Evolutionary conservation across 2,113 vertebrate species (phyloP).

Genomic region (Pomatorhinus ruficollis): DNA sequence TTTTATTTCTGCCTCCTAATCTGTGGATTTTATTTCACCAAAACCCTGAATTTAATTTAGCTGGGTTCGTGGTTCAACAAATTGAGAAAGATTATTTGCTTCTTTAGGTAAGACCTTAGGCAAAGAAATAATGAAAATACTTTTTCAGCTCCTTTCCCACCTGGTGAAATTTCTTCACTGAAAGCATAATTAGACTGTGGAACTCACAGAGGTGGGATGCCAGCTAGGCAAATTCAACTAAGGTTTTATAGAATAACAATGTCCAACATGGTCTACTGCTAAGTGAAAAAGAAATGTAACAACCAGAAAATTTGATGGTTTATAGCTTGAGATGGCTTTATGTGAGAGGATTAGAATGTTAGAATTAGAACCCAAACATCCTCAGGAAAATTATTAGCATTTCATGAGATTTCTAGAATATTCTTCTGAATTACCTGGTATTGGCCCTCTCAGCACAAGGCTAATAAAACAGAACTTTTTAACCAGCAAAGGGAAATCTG

Average conservation of each 20-base stretch:
- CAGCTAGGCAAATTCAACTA: neutral
- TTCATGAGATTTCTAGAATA: neutral
- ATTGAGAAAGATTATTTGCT: neutral
- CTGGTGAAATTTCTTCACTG: neutral
- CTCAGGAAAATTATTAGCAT: neutral
- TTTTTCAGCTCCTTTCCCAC: neutral
- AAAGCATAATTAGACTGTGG: neutral
- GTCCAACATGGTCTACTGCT: neutral
- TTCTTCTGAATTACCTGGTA: neutral
- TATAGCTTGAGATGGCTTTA: neutral
- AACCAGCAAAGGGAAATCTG: neutral
- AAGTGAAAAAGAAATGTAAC: neutral
- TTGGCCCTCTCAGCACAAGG: neutral
- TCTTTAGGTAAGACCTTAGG: neutral
- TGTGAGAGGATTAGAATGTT: neutral
- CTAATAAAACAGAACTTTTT: neutral
- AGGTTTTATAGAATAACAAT: neutral
- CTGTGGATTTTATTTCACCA: neutral
- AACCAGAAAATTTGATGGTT: neutral
- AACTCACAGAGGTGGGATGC: neutral
- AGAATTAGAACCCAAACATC: neutral
- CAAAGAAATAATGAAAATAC: conserved; percentile 1
- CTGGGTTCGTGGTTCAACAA: neutral
- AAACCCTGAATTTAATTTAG: neutral
- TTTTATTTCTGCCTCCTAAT: neutral